These are phyloP conservation scores for Argyresthia albistria DNA, from an alignment of 2,888 invertebrate species.

Conservation along the genomic window DNA sequence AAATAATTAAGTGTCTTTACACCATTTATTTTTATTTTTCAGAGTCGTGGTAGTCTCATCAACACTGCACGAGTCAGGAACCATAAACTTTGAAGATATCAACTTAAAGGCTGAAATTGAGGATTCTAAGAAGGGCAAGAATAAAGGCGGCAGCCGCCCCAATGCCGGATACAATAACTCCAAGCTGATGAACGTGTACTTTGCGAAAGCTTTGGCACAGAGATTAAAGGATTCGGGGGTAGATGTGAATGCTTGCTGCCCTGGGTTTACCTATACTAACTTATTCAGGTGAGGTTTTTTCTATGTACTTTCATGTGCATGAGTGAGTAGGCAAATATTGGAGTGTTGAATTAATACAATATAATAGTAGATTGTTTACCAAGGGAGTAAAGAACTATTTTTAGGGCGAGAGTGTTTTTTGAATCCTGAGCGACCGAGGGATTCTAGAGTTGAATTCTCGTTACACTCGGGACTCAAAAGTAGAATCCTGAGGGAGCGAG, in stretches of 20 bases:
- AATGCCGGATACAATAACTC: slow-evolving; percentile 82
- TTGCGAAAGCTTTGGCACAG: slow-evolving; percentile 76
- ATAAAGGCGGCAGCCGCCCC: slow-evolving; percentile 22
- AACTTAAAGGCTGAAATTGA: slow-evolving; percentile 70
- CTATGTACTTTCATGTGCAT: too few species aligned
- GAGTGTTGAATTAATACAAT: too few species aligned
- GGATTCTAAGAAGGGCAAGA: slow-evolving; percentile 36
- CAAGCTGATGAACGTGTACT: slow-evolving; percentile 83
- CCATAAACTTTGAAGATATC: slow-evolving; percentile 77
- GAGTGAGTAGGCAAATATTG: too few species aligned
- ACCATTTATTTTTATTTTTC: too few species aligned
- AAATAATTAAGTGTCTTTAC: too few species aligned
- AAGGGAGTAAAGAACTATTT: too few species aligned
- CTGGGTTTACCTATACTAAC: slow-evolving; percentile 85
- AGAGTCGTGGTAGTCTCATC: slow-evolving; percentile 83
- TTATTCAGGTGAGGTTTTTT: slow-evolving; percentile 73
- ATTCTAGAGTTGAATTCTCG: too few species aligned
- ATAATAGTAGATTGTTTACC: too few species aligned
- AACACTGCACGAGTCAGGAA: slow-evolving; percentile 77
- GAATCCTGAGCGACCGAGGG: too few species aligned
- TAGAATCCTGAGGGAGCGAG: too few species aligned
- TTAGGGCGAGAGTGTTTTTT: too few species aligned
- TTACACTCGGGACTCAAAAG: too few species aligned
- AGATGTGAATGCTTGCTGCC: slow-evolving; percentile 80
- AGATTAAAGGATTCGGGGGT: slow-evolving; percentile 68